A percentile compares a stretch with the other conserved stretches of the same genome.
Conservation (phyloP, 2,888 invertebrate genomes). For the Platycnemis pennipes region DNA sequence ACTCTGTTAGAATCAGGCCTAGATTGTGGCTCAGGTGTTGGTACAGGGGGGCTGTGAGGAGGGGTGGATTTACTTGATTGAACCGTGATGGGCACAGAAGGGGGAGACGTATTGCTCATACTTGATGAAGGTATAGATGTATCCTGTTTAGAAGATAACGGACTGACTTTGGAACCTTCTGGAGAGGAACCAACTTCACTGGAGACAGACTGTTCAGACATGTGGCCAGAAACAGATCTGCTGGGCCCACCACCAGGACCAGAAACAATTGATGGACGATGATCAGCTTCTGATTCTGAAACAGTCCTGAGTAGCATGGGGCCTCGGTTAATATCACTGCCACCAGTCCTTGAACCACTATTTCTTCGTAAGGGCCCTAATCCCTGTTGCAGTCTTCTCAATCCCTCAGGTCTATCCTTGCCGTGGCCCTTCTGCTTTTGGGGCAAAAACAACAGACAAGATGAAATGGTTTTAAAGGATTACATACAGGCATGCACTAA, state of each 20-base stretch:
- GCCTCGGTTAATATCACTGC: slow-evolving; percentile 29
- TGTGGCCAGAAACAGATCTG: slow-evolving; percentile 56
- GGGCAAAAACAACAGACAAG: neutral
- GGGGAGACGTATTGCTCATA: slow-evolving; percentile 26
- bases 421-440: slow-evolving; percentile 25
- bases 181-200: slow-evolving; percentile 59
- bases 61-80: slow-evolving; percentile 45
- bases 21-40: neutral
- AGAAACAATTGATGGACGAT: slow-evolving; percentile 21
- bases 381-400: slow-evolving; percentile 31
- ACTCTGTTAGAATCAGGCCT: slow-evolving; percentile 42
- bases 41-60: slow-evolving; percentile 41
- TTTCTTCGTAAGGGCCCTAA: slow-evolving; percentile 53
- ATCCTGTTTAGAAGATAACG: slow-evolving; percentile 24
- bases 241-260: slow-evolving; percentile 40
- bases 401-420: slow-evolving; percentile 53
- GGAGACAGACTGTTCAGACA: slow-evolving; percentile 36
- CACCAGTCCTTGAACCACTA: slow-evolving; percentile 43
- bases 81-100: slow-evolving; percentile 41
- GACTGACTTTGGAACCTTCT: slow-evolving; percentile 56
- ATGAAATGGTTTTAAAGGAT: neutral
- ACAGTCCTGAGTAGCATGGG: slow-evolving; percentile 54
- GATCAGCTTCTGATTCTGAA: slow-evolving; percentile 59
- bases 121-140: slow-evolving; percentile 35
- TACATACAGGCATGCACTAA: neutral